Evolutionary conservation across 2,888 invertebrate species (phyloP).

Genomic region (Empis stercorea): DNA sequence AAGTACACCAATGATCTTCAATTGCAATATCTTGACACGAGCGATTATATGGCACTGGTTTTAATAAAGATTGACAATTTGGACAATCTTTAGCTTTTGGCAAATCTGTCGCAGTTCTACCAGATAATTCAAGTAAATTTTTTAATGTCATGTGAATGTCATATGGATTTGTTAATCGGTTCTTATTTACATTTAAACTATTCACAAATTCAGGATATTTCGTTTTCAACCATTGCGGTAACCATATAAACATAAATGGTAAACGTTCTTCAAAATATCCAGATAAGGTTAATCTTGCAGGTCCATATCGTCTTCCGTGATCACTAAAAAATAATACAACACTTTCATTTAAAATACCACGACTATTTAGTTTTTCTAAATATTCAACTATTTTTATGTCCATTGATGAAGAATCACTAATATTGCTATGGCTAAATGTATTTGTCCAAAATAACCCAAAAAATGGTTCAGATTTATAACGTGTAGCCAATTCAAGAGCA

Average conservation of each 20-base stretch:
- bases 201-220: constrained; percentile 41
- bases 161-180: constrained; percentile 58
- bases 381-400: constrained; percentile 48
- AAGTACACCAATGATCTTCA: constrained; percentile 64
- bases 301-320: constrained; percentile 66
- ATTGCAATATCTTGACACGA: constrained; percentile 57
- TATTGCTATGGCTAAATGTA: constrained; percentile 57
- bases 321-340: constrained; percentile 64
- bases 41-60: constrained; percentile 43
- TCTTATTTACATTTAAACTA: constrained; percentile 47
- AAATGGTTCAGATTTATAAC: constrained; percentile 46
- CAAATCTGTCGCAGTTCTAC: constrained; percentile 26
- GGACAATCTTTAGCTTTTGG: constrained; percentile 44
- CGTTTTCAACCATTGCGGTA: constrained; percentile 48
- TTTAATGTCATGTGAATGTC: constrained; percentile 61
- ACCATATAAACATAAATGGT: constrained; percentile 57
- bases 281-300: constrained; percentile 49
- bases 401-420: constrained; percentile 52
- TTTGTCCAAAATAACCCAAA: constrained; percentile 73
- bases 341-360: constrained; percentile 48
- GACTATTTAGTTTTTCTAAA: constrained; percentile 44
- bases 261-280: constrained; percentile 69
- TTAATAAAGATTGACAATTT: constrained; percentile 51
- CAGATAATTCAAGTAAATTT: constrained; percentile 45
- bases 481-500: constrained; percentile 51